Percentiles rank a stretch among this genome's conserved stretches.
Evolutionary conservation across 2,888 invertebrate genomes (phyloP).

Genomic region (Drosophila histrio): DNA sequence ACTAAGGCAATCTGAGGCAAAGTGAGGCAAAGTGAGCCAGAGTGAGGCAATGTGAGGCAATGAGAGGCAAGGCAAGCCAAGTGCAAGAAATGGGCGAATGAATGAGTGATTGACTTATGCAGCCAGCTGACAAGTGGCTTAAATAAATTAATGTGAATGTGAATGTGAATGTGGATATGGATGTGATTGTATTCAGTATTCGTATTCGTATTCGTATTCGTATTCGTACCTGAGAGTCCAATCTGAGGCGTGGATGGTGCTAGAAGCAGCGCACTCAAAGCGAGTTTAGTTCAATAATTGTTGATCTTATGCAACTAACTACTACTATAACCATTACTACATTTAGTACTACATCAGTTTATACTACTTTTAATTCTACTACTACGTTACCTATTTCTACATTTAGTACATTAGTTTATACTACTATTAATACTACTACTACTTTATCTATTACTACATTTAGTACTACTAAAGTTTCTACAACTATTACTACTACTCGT

Average conservation of each 20-base stretch:
- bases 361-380: background rate
- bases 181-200: background rate
- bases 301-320: background rate
- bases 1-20: constrained; percentile 5
- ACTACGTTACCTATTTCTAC: background rate
- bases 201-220: background rate
- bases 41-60: background rate
- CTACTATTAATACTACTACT: background rate
- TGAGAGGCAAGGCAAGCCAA: constrained; percentile 8
- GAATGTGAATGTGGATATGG: constrained; percentile 13
- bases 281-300: constrained; percentile 1
- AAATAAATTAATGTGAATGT: constrained; percentile 71
- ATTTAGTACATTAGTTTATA: too few relatives aligned
- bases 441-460: background rate
- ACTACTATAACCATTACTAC: background rate
- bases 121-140: constrained; percentile 71
- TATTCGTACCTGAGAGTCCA: constrained; percentile 10
- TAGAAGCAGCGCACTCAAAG: constrained; percentile 3
- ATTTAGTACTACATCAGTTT: background rate
- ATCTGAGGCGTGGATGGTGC: constrained; percentile 42
- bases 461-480: background rate
- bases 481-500: background rate
- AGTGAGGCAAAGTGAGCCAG: background rate
- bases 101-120: constrained; percentile 79
- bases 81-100: constrained; percentile 63